phyloP scores from a whole-genome alignment of 1,140 invertebrate species.

The Diplogasteroides magnus region DNA sequence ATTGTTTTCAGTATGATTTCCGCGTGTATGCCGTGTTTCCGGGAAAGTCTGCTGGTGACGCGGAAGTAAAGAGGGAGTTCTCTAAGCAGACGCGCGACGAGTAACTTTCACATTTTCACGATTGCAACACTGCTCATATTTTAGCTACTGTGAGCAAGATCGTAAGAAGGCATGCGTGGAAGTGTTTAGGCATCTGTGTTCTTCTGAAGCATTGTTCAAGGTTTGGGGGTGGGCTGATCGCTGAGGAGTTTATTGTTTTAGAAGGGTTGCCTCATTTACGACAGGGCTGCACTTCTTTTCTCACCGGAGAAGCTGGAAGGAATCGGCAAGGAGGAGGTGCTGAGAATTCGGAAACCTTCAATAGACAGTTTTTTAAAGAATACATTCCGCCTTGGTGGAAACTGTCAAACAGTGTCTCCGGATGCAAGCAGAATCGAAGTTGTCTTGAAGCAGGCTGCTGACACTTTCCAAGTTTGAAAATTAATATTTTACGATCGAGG shows the following conservation, averaged over 20 bases:
- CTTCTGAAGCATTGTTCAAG: not conserved
- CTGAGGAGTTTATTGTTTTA: not conserved
- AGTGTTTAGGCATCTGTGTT: not conserved
- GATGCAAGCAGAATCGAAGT: not conserved
- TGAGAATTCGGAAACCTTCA: not conserved
- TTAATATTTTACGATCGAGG: not conserved
- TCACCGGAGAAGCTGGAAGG: not conserved
- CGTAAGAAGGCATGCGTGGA: not conserved
- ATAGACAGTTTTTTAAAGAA: not conserved
- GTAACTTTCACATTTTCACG: not conserved
- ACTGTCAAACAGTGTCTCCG: not conserved
- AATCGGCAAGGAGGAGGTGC: not conserved
- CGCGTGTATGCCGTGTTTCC: not conserved
- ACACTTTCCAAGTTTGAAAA: not conserved
- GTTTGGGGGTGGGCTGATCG: not conserved
- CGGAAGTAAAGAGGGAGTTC: not conserved
- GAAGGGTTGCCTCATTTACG: not conserved
- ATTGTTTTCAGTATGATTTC: not conserved
- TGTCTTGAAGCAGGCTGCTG: not conserved
- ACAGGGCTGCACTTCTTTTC: not conserved
- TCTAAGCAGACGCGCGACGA: not conserved
- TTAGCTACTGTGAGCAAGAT: not conserved
- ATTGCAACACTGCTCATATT: not conserved
- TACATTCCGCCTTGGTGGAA: not conserved
- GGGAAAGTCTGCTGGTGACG: too few species aligned